Evolutionary conservation across 2,113 vertebrate species (phyloP).

Genomic region (Fulmarus glacialis): DNA sequence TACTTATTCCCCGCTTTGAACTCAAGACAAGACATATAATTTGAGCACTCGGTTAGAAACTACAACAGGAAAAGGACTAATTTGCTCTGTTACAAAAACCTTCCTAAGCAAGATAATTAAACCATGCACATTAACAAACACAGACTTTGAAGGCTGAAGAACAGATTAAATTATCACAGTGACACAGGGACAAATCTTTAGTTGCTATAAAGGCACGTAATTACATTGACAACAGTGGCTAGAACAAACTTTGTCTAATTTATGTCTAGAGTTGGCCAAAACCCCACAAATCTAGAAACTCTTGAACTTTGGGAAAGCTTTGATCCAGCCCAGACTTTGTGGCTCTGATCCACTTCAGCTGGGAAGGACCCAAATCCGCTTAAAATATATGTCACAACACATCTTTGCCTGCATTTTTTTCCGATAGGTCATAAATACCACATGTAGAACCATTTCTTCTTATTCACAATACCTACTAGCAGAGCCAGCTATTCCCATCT

Average conservation of each 20-base stretch:
- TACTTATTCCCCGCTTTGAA: background rate
- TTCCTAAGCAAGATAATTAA: background rate
- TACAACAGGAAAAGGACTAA: background rate
- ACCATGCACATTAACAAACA: background rate
- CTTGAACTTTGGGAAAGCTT: conserved; percentile 17
- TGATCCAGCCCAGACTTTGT: conserved; percentile 32
- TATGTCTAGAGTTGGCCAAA: background rate
- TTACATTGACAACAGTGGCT: background rate
- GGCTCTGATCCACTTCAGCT: conserved; percentile 14
- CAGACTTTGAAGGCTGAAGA: background rate
- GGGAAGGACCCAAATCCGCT: background rate
- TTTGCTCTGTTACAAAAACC: background rate
- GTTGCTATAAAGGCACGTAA: background rate
- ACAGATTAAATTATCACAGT: background rate
- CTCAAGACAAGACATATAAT: background rate
- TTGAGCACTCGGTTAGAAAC: background rate
- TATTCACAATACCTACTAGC: background rate
- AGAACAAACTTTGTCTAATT: background rate
- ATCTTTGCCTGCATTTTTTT: conserved; percentile 20
- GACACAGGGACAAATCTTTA: background rate
- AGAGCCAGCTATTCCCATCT: background rate
- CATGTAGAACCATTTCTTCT: background rate
- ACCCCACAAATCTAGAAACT: background rate
- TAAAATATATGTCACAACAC: conserved; percentile 35
- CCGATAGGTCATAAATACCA: background rate